Base-by-base conservation (phyloP, 2,888 invertebrate genomes). In the Mythimna pallens region DNA sequence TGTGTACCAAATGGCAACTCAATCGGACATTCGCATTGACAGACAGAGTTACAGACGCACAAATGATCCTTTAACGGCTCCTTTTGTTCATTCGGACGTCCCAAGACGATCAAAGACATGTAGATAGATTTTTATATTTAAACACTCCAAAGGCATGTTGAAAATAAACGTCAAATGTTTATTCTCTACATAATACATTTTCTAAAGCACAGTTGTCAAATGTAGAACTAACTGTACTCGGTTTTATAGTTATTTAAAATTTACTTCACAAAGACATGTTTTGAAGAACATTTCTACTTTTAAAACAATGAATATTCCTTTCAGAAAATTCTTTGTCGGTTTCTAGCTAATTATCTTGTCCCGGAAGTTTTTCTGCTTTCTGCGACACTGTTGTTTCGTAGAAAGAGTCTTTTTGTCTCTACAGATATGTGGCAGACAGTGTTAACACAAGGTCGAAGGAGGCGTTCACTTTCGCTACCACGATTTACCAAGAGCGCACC, bases 381-480 rank as follows among this genome's bases (percentile, higher is more conserved):
- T 79, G 70, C 78, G 62, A 72, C 72, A 59, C 78, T 76, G 73
- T 52, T 67, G 69, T 70, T 63, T 68, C 0, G 30, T 52, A 70
- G 34, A 66, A 55, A 52, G 57, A 74, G 63, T 73, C 63, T 79
- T 76, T 78, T 73, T 80, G 71, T 64, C 20, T 58, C 25, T 72
- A 65, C 10, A 74, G 77, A 75, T 65, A 78, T 82, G 73, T 82
- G 76, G 70, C 72, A 69, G 76, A 66, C 76, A 70, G 70, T 81
- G 86, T 89, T 89, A 90, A 86, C 85, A 85, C 94, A 93, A 94
- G 94, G 94, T 91, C 92, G 91, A 84, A 86, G 88, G 85, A 89
- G 86, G 89, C 92, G 88, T 91, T 94, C 92, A 94, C 94, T 94
- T 94, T 94, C 94, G 91, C 92, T 88, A 84, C 84, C 78, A 87